Evolutionary conservation across 2,113 vertebrate genomes (phyloP), one percentile per base, ranked within the genome.

Genomic region (Sinocyclocheilus anshuiensis): DNA sequence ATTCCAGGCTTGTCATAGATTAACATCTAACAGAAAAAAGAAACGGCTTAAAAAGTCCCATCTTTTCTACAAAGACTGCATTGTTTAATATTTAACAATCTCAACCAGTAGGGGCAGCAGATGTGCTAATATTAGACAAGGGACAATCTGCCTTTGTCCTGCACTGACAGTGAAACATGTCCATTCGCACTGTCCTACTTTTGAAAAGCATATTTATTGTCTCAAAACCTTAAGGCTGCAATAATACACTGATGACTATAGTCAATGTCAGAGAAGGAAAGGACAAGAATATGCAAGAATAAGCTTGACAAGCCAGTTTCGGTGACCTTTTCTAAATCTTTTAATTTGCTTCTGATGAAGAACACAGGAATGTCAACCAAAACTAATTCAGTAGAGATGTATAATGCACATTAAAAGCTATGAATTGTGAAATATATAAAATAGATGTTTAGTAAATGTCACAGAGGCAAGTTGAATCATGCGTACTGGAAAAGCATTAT

Each of bases 1-100:
- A 97, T 95, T 42, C 94, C 94, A 0, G 96, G 92, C 18, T 92
- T 94, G 0, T 96, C 96, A 90, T 96, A 99, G 86, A 99, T 94
- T 53, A 95, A 90, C 89, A 99, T 94, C 98, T 99, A 85, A 53
- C 26, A 10, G 59, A 26, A n/a, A 84, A 7, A 13, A 67, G 45
- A 50, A 50, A 48, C 45, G 61, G 20, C 26, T 53, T 55, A 55
- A 8, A 13, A 16, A n/a, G 6, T 18, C 63, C 16, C 11, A 15
- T 29, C 24, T 10, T 48, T 57, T 55, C 16, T 10, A 86, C 76
- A 87, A 84, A 22, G 53, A 11, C 67, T 3, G 13, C 59, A 55
- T 39, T 85, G 78, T 59, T 36, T 13, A 13, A 18, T 50, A 50
- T 77, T 72, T 15, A 57, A 65, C 78, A 53, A n/a, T 2, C 48